These are phyloP conservation scores for Phalacrocorax aristotelis DNA, from an alignment of 2,113 vertebrate species.

Conservation along the genomic window DNA sequence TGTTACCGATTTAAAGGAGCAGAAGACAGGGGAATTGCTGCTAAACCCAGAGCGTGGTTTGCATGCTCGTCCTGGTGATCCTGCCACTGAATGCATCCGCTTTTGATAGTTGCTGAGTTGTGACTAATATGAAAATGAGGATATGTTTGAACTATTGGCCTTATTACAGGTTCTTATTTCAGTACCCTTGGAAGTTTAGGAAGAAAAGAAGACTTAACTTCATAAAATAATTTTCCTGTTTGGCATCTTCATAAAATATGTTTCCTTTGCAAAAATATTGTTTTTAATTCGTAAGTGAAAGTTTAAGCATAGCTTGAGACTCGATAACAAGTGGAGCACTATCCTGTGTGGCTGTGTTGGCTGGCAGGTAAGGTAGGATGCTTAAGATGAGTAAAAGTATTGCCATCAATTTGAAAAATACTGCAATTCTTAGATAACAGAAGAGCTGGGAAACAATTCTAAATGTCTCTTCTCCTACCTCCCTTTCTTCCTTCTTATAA, in stretches of 20 bases:
- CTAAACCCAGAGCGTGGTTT: background rate
- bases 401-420: background rate
- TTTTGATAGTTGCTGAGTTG: background rate
- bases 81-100: background rate
- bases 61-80: background rate
- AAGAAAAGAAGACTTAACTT: background rate
- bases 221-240: background rate
- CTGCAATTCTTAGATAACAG: background rate
- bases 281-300: background rate
- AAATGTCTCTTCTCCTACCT: background rate
- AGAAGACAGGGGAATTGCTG: background rate
- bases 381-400: background rate
- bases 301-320: background rate
- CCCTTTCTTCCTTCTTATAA: background rate
- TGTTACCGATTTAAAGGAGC: background rate
- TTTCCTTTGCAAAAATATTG: background rate
- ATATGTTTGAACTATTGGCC: background rate
- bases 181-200: background rate
- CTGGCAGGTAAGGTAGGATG: background rate
- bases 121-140: background rate
- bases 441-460: background rate
- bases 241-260: background rate
- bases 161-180: background rate
- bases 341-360: background rate
- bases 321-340: background rate